These are phyloP conservation scores for Camelus bactrianus DNA, from an alignment of 2,113 vertebrate species.

Conservation along the genomic window DNA sequence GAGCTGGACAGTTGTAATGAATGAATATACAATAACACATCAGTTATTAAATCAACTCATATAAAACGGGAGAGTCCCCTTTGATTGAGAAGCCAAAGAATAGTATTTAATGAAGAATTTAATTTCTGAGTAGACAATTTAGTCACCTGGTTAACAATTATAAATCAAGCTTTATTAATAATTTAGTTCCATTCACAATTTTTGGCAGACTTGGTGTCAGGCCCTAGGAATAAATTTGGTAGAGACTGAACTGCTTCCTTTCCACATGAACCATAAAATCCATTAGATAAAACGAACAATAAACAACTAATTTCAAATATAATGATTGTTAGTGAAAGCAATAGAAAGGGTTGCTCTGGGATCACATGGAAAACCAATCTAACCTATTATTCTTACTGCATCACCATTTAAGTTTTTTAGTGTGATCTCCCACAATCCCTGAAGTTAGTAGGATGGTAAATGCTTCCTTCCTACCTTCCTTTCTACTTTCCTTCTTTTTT, in stretches of 20 bases:
- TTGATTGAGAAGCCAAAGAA: conserved; percentile 4
- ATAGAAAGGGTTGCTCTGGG: neutral
- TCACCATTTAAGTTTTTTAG: neutral
- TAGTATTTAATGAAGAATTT: conserved; percentile 50
- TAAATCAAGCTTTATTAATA: conserved; percentile 49
- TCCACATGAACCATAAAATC: neutral
- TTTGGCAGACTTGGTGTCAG: neutral
- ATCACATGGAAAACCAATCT: neutral
- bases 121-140: conserved; percentile 30
- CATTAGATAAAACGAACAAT: neutral
- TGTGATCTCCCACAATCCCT: neutral
- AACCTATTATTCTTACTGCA: neutral
- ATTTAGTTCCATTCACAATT: neutral
- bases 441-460: neutral
- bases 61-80: neutral
- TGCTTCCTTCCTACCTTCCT: neutral
- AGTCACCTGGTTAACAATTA: conserved; percentile 9
- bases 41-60: conserved; percentile 39
- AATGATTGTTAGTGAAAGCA: neutral
- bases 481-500: neutral
- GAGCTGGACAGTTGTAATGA: neutral
- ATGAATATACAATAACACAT: neutral
- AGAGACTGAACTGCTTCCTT: neutral
- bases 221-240: neutral
- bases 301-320: neutral